A percentile compares a stretch with the other conserved stretches of the same genome.
Conservation (phyloP, 1,140 invertebrate genomes). For the Rhyacophila brunnea region DNA sequence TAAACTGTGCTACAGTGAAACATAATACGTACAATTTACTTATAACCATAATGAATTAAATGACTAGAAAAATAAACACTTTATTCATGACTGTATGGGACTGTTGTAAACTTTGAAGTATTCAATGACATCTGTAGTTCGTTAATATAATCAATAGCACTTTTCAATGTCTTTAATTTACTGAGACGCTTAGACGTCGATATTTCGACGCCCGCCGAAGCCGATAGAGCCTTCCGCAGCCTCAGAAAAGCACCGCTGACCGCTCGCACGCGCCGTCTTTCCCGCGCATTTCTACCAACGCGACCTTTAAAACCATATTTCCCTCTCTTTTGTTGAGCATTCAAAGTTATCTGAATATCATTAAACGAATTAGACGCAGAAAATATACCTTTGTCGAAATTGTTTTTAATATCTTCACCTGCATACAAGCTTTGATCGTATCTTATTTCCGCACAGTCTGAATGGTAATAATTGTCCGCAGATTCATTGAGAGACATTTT, state of each 20-base stretch:
- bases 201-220: background rate
- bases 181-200: slow-evolving; percentile 22
- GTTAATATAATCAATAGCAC: slow-evolving; percentile 28
- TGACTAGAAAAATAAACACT: too few species aligned
- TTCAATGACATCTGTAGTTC: slow-evolving; percentile 20
- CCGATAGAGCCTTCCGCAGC: slow-evolving; percentile 23
- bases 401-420: too few species aligned
- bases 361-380: too few species aligned
- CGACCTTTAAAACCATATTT: slow-evolving; percentile 9
- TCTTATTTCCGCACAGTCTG: slow-evolving; percentile 29
- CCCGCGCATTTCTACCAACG: slow-evolving; percentile 30
- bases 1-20: too few species aligned
- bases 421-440: slow-evolving; percentile 13
- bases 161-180: slow-evolving; percentile 30
- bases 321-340: background rate
- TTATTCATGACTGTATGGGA: too few species aligned
- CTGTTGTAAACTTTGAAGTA: background rate
- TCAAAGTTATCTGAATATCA: too few species aligned
- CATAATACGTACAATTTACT: too few species aligned
- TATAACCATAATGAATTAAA: too few species aligned
- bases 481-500: slow-evolving; percentile 12
- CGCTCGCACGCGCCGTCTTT: slow-evolving; percentile 24
- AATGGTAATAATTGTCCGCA: slow-evolving; percentile 16
- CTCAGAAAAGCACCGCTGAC: slow-evolving; percentile 31
- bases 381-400: too few species aligned